Evolutionary conservation across 1,140 invertebrate species (phyloP), one percentile per base, ranked within the genome.

Genomic region (Brachionus manjavacas): DNA sequence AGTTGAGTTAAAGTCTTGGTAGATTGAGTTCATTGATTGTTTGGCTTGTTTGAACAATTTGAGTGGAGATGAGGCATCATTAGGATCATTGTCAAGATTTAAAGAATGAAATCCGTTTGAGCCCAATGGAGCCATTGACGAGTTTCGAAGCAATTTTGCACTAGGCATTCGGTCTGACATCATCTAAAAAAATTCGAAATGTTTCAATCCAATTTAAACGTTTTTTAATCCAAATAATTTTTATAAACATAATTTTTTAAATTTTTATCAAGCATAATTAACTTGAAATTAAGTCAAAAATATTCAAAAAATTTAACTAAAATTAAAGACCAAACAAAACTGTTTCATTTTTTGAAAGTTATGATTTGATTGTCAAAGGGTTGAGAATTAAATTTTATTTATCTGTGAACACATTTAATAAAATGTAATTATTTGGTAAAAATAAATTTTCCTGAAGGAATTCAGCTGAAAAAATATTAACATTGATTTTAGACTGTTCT

Each of bases 41-140:
- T 52, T 80, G n/a, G 76, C 76, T 8, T 49, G 46, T 23, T 31
- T 80, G 20, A 80, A 80, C 20, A 80, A 25, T 55, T 80, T 80
- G 8, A 80, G 28, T n/a, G 76, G 76, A 35, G 68, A 72, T 9
- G 28, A 35, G 8, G 28, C 35, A 39, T 72, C 68, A 9, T 72
- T 39, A 11, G 31, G 6, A 6, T 41, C 39, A n/a, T 72, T 41
- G n/a, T 20, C 3, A 8, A 72, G 4, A 39, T 72, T 72, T 43
- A 72, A 72, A 9, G 68, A 72, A 20, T 72, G 28, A 39, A 39
- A 20, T 43, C 68, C 68, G 23, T 11, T 68, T 4, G 66, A 68
- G 23, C 12, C 31, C 12, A 68, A 68, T 0, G 66, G 66, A 14
- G 66, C 11, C 66, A 68, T 68, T 20, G 68, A 72, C 1, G 20